Base-by-base conservation (phyloP, 2,797 vertebrate species). In the Sebastolobus altivelis region DNA sequence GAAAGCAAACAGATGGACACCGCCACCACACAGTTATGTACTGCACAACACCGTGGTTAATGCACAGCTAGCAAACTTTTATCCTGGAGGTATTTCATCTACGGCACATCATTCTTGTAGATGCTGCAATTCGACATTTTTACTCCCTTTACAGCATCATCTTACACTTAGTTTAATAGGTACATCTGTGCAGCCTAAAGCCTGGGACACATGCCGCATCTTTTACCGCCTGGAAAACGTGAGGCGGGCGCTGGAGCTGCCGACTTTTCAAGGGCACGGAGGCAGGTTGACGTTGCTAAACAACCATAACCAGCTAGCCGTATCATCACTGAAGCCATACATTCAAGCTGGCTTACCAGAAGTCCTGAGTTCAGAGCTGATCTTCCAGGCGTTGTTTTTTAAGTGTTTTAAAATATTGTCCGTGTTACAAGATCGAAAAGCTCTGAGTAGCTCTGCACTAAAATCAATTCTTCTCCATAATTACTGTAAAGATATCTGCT, bases 1-100 rank as follows among this genome's bases (percentile, higher is more conserved):
- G 5, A 81, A 74, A 76, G 40, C 8, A 54, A 46, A 72, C 76
- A 10, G 31, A 68, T 10, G 65, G 67, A 58, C 6, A 33, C 46
- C 18, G 68, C 56, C 40, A 49, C 68, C 63, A 16, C 5, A 27
- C 5, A 63, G 22, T 27, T 43, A 31, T 56, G 29, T 56, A 54
- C 9, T 46, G 4, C 2, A 7, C 7, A 67, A 20, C 22, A 37
- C 59, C 4, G 2, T 18, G 33, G n/a, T 65, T 49, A 43, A 2
- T 29, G n/a, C n/a, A 33, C 13, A 20, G 10, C 8, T 35, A 40
- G 29, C 9, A 38, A 6, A 20, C 27, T 76, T 66, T 70, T 22
- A 69, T 70, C 38, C 43, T 6, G 37, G 1, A 33, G 18, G 56
- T 60, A 37, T 52, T 56, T 29, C 46, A 49, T 70, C 31, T 29